Conservation (phyloP, 2,113 vertebrate species). For the Takifugu flavidus region DNA sequence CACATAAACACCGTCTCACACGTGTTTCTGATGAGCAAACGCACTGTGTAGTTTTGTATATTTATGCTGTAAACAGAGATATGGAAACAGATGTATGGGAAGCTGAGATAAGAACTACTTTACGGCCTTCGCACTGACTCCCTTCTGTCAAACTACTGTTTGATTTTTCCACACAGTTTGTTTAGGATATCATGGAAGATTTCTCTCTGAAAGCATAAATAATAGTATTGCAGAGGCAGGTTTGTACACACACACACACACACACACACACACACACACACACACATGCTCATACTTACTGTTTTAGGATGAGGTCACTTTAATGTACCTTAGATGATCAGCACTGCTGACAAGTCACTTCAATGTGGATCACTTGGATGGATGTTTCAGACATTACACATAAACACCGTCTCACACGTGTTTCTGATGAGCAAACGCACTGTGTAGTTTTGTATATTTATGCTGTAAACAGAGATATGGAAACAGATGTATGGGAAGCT, state of each 20-base stretch:
- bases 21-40: conserved; percentile 1
- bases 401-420: not conserved
- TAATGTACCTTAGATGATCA: conserved; percentile 33
- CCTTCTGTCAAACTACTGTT: conserved; percentile 7
- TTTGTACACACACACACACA: conserved; percentile 14
- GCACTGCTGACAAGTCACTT: conserved; percentile 13
- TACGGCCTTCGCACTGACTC: rapidly evolving
- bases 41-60: not conserved
- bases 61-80: not conserved
- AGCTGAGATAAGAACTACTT: not conserved
- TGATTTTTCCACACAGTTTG: conserved; percentile 26
- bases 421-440: not conserved
- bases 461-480: not conserved
- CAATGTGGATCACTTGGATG: not conserved
- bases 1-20: not conserved
- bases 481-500: not conserved
- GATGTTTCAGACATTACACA: conserved; percentile 1
- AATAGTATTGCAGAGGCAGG: conserved; percentile 26
- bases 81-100: not conserved
- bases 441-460: not conserved
- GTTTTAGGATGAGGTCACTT: conserved; percentile 45
- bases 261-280: not conserved
- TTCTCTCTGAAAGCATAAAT: conserved; percentile 16
- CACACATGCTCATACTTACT: conserved; percentile 9
- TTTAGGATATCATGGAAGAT: conserved; percentile 22